Base-by-base conservation (phyloP, 30 jellyfish, hydroid and myxozoan species). In the Turritopsis dohrnii region DNA sequence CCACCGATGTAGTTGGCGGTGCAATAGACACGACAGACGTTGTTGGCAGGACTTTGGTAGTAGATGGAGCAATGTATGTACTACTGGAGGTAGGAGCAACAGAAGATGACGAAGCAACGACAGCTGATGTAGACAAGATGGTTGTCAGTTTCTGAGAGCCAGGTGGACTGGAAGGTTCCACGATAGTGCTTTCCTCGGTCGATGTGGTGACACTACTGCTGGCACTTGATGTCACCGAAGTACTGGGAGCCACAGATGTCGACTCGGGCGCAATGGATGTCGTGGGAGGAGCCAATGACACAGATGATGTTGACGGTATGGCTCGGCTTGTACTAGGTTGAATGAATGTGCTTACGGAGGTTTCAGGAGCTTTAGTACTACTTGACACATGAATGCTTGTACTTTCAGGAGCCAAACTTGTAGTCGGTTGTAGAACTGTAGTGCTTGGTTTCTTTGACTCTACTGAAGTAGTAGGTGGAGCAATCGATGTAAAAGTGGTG, bases 181-280 rank as follows among this genome's bases (percentile, higher is more conserved):
- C 60, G 13, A 41, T 41, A 13, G 60, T 41, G 13, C 60, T 41
- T 41, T 41, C 60, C 5, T 13, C 13, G 60, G 60, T 41, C 5
- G 60, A 41, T 41, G 60, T 41, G 13, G 9, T 13, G 60, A 41
- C 13, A 13, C 73, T 74, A 24, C 83, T 26, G 25, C 83, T 69
- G n/a, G 72, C 83, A 1, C 72, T 65, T 0, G 76, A 71, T 9
- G 89, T 20, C 21, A 52, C 24, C 24, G 89, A 26, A 0, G 84
- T 65, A 26, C 72, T 52, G 4, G 89, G 83, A 1, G 82, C 83
- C 7, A 82, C 52, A 20, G 85, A 26, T 66, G 89, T 82, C 24
- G 82, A 23, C 66, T 82, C 83, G 0, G 89, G 89, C 18, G 89
- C 71, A 69, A 82, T 54, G 0, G 89, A 71, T 24, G 89, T 82